Base-by-base conservation (phyloP, 2,888 invertebrate genomes). In the Sympetrum striolatum region DNA sequence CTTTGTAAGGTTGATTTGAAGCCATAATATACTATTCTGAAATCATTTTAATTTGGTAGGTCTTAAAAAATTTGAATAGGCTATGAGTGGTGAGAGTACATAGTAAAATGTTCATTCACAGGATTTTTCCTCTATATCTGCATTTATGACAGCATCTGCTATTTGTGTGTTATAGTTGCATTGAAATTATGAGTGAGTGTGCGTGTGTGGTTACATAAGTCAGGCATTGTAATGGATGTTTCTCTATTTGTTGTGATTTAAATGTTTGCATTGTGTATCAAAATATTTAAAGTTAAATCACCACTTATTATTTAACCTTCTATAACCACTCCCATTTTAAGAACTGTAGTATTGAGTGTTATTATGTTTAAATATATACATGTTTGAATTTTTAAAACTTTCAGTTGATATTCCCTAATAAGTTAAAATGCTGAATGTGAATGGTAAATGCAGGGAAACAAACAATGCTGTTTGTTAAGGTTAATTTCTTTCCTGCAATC, bases 251-350 rank as follows among this genome's bases (percentile, higher is more conserved):
- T 86, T 86, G 86, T 86, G 86, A 60, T 82, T 82, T 82, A 82
- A 82, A 82, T 86, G 86, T 86, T 86, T 86, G 86, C 35, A 86
- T 86, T 86, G 86, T 86, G 86, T 81, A 86, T 64, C 86, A 86
- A 86, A 86, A 60, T 86, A 86, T 86, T 86, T 35, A 86, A 86
- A 86, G 86, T 64, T 86, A 39, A 60, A 64, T 37, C 35, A 60
- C 60, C 60, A 31, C 39, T 64, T 60, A 22, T 86, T 58, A 86
- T 86, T 86, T 86, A n/a, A 86, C 58, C 86, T 37, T 58, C 58
- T 35, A 39, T 86, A 82, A 86, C 25, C 25, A 35, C 15, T 60
- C 60, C 86, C 60, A 18, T 31, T 22, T n/a, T 60, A 37, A 64
- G 39, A 60, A 48, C 60, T 86, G 60, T 86, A 86, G 86, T 64